Conservation (phyloP, 2,113 vertebrate genomes). For the Oreocharis arfaki region DNA sequence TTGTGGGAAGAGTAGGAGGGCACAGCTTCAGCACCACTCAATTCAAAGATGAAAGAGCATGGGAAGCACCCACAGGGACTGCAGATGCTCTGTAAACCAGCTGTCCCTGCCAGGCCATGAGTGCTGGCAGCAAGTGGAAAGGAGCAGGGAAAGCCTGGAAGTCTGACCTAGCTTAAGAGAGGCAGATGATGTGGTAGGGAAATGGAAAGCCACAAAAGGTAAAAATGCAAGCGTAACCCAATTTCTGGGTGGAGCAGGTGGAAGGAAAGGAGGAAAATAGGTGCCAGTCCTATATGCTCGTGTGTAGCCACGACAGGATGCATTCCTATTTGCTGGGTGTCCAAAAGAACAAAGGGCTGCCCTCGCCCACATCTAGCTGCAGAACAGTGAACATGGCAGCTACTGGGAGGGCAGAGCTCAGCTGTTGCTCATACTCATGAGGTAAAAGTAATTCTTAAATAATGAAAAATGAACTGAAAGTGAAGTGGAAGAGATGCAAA, state of each 20-base stretch:
- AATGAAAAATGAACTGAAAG: neutral
- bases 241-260: neutral
- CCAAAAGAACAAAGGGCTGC: neutral
- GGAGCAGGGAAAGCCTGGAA: neutral
- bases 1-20: neutral
- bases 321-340: neutral
- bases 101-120: neutral
- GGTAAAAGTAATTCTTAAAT: neutral
- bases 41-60: neutral
- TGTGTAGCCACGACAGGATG: neutral
- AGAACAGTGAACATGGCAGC: neutral
- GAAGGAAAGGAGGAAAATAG: neutral
- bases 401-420: neutral
- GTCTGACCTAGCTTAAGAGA: neutral
- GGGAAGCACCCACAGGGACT: neutral
- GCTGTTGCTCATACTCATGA: neutral
- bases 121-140: neutral
- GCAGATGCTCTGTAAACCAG: neutral
- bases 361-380: neutral
- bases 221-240: neutral
- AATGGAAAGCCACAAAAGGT: neutral
- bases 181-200: neutral
- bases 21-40: neutral
- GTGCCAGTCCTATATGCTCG: fast-evolving
- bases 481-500: neutral